Evolutionary conservation across 2,113 vertebrate species (phyloP).

Genomic region (Apeltes quadracus): DNA sequence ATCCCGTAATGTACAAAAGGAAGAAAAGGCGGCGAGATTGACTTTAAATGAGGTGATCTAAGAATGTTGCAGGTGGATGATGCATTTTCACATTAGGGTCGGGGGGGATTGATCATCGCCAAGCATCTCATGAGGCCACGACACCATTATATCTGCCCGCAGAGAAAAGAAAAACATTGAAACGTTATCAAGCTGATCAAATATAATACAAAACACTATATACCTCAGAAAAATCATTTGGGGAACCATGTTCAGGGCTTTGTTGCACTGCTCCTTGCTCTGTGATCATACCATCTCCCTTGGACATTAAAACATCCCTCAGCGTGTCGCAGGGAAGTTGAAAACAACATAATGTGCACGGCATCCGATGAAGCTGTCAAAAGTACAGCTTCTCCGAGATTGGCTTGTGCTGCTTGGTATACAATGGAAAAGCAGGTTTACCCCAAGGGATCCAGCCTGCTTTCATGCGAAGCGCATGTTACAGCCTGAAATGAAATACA

Average conservation of each 20-base stretch:
- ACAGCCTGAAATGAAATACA: not conserved
- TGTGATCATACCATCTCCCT: constrained; percentile 42
- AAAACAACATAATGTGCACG: constrained; percentile 27
- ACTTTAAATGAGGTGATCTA: constrained; percentile 28
- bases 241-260: constrained; percentile 40
- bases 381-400: constrained; percentile 28
- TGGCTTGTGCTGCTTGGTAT: constrained; percentile 17
- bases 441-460: not conserved
- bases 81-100: constrained; percentile 22
- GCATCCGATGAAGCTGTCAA: constrained; percentile 54
- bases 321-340: constrained; percentile 29
- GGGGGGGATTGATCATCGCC: constrained; percentile 56
- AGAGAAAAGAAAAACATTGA: constrained; percentile 30
- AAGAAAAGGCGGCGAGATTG: not conserved
- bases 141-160: constrained; percentile 35
- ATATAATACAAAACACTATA: constrained; percentile 37
- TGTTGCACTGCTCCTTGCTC: constrained; percentile 46
- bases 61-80: constrained; percentile 26
- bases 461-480: not conserved
- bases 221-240: constrained; percentile 39
- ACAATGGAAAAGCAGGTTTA: constrained; percentile 2
- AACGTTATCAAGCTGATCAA: constrained; percentile 26
- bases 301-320: constrained; percentile 59
- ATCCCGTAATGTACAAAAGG: not conserved
- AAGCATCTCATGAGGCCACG: constrained; percentile 39